Evolutionary conservation across 2,797 vertebrate genomes (phyloP).

Genomic region (Oophaga sylvatica): DNA sequence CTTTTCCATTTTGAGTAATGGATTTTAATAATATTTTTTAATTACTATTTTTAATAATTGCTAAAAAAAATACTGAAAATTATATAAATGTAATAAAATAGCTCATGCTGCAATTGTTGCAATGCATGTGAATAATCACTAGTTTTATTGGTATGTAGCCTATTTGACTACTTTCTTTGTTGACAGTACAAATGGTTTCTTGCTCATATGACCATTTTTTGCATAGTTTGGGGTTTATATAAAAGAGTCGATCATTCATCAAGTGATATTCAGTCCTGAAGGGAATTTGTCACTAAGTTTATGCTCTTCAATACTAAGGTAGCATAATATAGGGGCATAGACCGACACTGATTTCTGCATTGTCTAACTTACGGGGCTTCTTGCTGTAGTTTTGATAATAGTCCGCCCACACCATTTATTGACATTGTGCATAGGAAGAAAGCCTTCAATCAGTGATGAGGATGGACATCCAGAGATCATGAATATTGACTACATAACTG

Average conservation of each 20-base stretch:
- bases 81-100: not conserved
- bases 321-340: no score
- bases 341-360: no score
- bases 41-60: not conserved
- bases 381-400: no score
- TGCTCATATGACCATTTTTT: not conserved
- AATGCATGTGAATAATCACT: not conserved
- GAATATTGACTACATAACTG: no score
- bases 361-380: no score
- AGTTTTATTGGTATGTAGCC: not conserved
- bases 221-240: not conserved
- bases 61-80: not conserved
- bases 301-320: no score
- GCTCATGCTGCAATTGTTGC: not conserved
- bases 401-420: no score
- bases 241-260: not conserved
- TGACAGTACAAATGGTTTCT: not conserved
- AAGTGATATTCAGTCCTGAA: no score
- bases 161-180: not conserved
- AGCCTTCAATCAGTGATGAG: no score
- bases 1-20: not conserved
- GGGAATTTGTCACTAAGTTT: no score
- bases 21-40: not conserved
- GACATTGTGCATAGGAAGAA: no score
- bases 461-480: no score